phyloP scores from a whole-genome alignment of 2,113 vertebrate genomes.

The Ictalurus punctatus region DNA sequence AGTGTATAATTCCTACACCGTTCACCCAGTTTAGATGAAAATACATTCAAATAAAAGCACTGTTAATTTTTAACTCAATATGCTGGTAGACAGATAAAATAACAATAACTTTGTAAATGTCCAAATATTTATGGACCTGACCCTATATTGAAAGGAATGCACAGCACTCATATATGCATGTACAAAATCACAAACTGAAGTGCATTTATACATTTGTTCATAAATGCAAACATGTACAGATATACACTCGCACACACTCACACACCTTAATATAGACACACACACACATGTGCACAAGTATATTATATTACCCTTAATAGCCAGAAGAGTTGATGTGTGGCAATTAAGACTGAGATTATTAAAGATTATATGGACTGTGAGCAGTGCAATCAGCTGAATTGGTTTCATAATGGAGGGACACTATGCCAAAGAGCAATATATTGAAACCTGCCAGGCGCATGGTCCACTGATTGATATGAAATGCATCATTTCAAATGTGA shows the following conservation, averaged over 20 bases:
- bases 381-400: constrained; percentile 44
- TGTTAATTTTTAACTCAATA: neutral
- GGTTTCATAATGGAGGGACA: constrained; percentile 38
- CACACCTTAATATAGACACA: neutral
- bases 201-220: neutral
- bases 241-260: neutral
- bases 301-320: constrained; percentile 40
- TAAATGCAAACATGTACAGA: neutral
- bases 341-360: constrained; percentile 51
- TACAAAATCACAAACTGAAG: neutral
- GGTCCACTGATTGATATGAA: constrained; percentile 45
- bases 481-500: constrained; percentile 49
- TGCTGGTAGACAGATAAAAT: no score
- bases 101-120: neutral
- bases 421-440: constrained; percentile 37
- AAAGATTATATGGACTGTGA: constrained; percentile 43
- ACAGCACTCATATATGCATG: neutral
- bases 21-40: neutral
- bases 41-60: neutral
- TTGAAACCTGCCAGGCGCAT: constrained; percentile 28
- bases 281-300: neutral
- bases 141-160: neutral
- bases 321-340: constrained; percentile 27
- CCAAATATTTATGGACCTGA: neutral
- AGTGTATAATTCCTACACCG: neutral